These are phyloP conservation scores for Maniola jurtina DNA, from an alignment of 1,140 invertebrate genomes.

Conservation along the genomic window DNA sequence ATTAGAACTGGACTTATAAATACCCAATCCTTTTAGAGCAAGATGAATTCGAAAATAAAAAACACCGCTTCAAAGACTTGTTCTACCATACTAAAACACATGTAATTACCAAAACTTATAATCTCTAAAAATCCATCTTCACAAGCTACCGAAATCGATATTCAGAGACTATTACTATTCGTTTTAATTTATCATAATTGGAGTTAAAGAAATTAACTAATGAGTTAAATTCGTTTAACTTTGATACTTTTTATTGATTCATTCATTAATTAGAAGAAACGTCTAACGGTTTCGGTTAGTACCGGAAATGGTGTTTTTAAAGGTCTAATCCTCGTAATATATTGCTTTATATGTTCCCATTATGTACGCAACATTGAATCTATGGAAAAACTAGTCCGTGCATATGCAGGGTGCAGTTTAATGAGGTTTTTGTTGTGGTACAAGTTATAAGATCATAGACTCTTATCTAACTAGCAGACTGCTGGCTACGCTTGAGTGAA, in stretches of 20 bases:
- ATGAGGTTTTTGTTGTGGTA: slow-evolving; percentile 40
- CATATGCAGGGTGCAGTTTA: slow-evolving; percentile 39
- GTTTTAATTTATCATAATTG: slow-evolving; percentile 28
- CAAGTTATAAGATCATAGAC: slow-evolving; percentile 21
- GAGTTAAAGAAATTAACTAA: slow-evolving; percentile 23
- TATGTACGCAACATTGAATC: slow-evolving; percentile 55
- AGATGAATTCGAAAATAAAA: no score
- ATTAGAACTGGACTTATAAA: no score
- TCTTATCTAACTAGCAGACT: background rate
- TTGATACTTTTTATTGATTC: slow-evolving; percentile 32
- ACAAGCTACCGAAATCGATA: slow-evolving; percentile 1
- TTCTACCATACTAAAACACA: no score
- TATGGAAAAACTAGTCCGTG: slow-evolving; percentile 42
- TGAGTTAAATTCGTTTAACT: slow-evolving; percentile 35
- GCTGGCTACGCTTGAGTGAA: no score
- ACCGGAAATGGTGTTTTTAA: slow-evolving; percentile 50
- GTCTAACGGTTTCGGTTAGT: slow-evolving; percentile 26
- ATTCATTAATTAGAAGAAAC: slow-evolving; percentile 31
- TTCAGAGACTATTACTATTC: background rate
- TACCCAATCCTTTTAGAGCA: no score
- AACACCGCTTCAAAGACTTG: no score
- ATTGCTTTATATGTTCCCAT: slow-evolving; percentile 47
- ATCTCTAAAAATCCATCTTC: background rate
- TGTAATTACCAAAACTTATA: background rate
- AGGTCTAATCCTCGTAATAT: slow-evolving; percentile 43